Conservation (phyloP, 2,797 vertebrate genomes). For the Loriculus beryllinus region DNA sequence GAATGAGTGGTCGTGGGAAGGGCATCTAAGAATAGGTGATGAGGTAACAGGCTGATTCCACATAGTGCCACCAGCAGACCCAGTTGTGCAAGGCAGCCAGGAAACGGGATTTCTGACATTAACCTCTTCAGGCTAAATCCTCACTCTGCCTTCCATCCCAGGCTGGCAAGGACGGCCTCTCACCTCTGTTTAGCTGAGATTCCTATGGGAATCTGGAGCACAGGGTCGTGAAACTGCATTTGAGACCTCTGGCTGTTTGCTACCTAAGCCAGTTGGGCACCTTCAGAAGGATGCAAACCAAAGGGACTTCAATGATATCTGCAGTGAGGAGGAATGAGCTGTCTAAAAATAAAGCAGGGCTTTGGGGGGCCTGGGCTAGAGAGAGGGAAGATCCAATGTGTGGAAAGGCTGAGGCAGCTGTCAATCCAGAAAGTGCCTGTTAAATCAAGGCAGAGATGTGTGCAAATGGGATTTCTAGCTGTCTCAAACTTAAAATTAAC, state of each 20-base stretch:
- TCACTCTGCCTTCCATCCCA: neutral
- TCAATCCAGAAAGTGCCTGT: neutral
- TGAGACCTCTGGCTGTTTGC: neutral
- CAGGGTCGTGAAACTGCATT: rapidly evolving
- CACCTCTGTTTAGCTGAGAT: neutral
- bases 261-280: neutral
- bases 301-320: neutral
- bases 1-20: neutral
- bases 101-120: neutral
- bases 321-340: neutral
- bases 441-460: neutral
- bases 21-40: neutral
- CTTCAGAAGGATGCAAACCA: neutral
- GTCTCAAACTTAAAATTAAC: conserved; percentile 29
- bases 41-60: neutral
- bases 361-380: neutral
- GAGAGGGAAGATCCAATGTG: neutral
- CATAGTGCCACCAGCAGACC: neutral
- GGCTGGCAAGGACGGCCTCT: neutral
- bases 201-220: neutral
- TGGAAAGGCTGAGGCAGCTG: conserved; percentile 1
- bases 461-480: neutral
- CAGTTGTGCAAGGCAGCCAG: neutral
- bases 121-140: neutral
- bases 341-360: neutral